A percentile compares a stretch with the other conserved stretches of the same genome.
Conservation (phyloP, 2,113 vertebrate species). For the Anolis carolinensis region DNA sequence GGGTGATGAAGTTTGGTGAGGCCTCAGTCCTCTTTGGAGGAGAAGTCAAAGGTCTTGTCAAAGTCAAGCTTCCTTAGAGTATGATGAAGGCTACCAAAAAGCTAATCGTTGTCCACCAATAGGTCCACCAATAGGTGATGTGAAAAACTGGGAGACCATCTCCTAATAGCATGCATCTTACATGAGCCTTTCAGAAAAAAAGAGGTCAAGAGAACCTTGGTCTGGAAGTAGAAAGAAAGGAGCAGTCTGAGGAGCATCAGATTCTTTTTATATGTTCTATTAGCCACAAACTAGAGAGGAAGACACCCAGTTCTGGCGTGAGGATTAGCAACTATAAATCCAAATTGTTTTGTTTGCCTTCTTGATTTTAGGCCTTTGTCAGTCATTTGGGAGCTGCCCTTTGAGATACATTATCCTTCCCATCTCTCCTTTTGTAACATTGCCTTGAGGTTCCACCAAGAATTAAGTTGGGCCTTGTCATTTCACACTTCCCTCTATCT, state of each 20-base stretch:
- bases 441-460: neutral
- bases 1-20: too few relatives aligned
- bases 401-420: neutral
- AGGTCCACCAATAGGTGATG: too few relatives aligned
- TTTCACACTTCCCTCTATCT: neutral
- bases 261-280: slow-evolving; percentile 5
- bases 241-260: neutral
- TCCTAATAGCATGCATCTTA: neutral
- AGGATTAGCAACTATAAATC: neutral
- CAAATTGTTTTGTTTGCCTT: neutral
- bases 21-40: too few relatives aligned
- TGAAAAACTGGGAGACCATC: neutral
- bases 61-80: too few relatives aligned
- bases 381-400: neutral
- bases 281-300: neutral
- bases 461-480: neutral
- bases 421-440: neutral
- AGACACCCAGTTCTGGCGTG: neutral
- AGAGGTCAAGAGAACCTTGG: neutral
- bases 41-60: too few relatives aligned
- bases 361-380: neutral
- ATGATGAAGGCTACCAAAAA: too few relatives aligned
- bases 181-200: neutral
- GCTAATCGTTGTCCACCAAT: neutral
- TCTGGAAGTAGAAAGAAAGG: neutral